Conservation (phyloP, 2,797 vertebrate species). For the Ficedula albicollis region DNA sequence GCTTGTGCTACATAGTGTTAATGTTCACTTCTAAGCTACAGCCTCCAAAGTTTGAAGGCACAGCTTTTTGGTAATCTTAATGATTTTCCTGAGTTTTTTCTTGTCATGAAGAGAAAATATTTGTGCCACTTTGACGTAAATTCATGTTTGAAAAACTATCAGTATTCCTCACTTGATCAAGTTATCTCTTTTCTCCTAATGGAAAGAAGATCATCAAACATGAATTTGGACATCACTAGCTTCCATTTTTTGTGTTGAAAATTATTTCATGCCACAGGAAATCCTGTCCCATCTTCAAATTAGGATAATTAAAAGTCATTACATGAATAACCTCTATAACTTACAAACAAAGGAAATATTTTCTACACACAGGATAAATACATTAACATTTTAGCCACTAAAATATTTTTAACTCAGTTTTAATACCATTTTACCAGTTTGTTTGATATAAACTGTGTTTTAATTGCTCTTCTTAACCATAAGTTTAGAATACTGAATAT, state of each 20-base stretch:
- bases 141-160: not conserved
- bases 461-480: not conserved
- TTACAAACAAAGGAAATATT: not conserved
- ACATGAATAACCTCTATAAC: not conserved
- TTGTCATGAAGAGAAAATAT: not conserved
- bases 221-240: not conserved
- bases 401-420: not conserved
- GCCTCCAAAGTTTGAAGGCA: not conserved
- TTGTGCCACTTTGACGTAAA: not conserved
- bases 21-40: not conserved
- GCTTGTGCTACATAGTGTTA: not conserved
- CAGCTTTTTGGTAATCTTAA: not conserved
- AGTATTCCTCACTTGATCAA: not conserved
- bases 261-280: constrained; percentile 1
- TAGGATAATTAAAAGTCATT: constrained; percentile 8
- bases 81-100: not conserved
- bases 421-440: not conserved
- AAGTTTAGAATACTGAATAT: not conserved
- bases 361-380: not conserved
- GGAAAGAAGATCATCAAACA: not conserved
- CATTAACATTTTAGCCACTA: not conserved
- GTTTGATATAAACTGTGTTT: not conserved
- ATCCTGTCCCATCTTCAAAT: not conserved
- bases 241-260: constrained; percentile 5
- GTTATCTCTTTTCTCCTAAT: not conserved